These are phyloP conservation scores for Hyperoplus lanceolatus DNA, from an alignment of 2,797 vertebrate species.

Conservation along the genomic window DNA sequence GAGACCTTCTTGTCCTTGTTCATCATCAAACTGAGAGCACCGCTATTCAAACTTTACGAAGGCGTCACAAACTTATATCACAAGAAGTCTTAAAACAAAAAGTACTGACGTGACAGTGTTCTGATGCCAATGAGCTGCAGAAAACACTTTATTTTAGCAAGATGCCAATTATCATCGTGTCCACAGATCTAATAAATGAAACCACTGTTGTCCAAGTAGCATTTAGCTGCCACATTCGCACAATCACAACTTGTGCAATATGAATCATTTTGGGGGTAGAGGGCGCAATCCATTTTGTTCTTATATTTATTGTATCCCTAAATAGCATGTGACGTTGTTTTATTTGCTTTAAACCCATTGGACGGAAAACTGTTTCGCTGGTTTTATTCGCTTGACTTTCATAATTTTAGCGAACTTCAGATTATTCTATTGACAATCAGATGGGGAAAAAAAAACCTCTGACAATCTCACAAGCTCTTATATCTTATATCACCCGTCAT, in stretches of 20 bases:
- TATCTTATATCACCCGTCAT: not conserved
- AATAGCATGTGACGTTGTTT: too few species aligned
- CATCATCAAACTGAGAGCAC: not conserved
- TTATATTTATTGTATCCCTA: too few species aligned
- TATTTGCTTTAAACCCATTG: too few species aligned
- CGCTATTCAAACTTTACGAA: not conserved
- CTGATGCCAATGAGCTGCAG: slow-evolving; percentile 13
- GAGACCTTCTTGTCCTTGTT: not conserved
- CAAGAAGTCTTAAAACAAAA: not conserved
- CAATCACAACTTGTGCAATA: too few species aligned
- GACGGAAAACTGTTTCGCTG: too few species aligned
- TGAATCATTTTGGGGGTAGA: too few species aligned
- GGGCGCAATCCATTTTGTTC: too few species aligned
- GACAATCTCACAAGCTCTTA: not conserved
- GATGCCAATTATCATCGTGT: not conserved
- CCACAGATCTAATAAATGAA: not conserved
- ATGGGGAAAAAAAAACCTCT: not conserved
- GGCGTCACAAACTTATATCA: not conserved
- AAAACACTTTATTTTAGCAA: not conserved
- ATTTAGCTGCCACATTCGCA: too few species aligned
- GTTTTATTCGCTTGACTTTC: too few species aligned
- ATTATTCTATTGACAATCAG: too few species aligned
- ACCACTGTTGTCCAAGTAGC: too few species aligned
- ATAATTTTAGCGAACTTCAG: too few species aligned
- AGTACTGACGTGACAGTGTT: not conserved